Base-by-base conservation (phyloP, 53 echinoderm and acorn worm genomes). In the Apostichopus leukothele region DNA sequence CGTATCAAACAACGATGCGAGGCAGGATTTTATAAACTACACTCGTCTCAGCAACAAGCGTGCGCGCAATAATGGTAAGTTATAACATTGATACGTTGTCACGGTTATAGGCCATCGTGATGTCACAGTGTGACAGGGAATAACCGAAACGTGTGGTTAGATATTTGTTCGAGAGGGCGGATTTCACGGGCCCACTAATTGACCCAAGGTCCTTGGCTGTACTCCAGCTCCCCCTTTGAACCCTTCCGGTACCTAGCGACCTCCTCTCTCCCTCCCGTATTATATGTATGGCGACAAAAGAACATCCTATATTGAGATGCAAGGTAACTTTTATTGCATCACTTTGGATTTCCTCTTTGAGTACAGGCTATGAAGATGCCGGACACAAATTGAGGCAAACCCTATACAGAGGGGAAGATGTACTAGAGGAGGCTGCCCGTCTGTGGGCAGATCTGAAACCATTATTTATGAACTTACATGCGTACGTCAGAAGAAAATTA, bases 401-500 rank as follows among this genome's bases (percentile, higher is more conserved):
- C 6, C 54, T 53, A 10, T 80, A 80, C 80, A n/a, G 10, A 21
- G 18, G 80, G 18, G 50, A 85, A 4, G 50, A 85, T 66, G 4
- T 85, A 3, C 22, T 66, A 67, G 67, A 85, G 23, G 68, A 63
- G 61, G 39, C 18, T 11, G 66, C 66, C 18, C 55, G 68, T 50
- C 13, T 85, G 18, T 85, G 60, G 59, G 19, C 12, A 4, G 66
- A 85, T n/a, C 20, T 85, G 6, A 85, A 66, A 67, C 85, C 85
- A 19, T 60, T 85, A 7, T 85, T 67, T 25, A 11, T 20, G 68
- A 63, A 67, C 2, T 51, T 85, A 57, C 68, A 85, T 27, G 85
- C 85, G 9, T 85, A 85, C 51, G 85, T 85, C 7, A 57, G 85
- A 9, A 63, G 85, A 60, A 85, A 67, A 85, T 50, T 85, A 21